Conservation (phyloP, 2,797 vertebrate species). For the Propithecus deckenii region DNA sequence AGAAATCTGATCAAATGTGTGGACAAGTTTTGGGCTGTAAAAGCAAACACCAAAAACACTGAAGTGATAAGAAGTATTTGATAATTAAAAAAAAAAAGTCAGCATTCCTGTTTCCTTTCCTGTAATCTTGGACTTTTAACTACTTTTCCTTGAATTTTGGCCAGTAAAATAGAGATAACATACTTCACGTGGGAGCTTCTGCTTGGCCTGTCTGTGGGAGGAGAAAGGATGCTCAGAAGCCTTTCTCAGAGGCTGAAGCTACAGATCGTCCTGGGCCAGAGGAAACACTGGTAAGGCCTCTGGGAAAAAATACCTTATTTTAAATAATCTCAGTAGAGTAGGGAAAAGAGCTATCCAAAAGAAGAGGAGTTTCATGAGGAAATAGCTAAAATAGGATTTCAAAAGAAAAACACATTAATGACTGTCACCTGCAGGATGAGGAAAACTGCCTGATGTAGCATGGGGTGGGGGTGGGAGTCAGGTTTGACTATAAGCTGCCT, state of each 20-base stretch:
- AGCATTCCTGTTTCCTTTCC: neutral
- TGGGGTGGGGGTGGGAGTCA: rapidly evolving
- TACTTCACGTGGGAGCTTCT: neutral
- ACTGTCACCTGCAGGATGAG: neutral
- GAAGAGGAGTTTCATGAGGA: neutral
- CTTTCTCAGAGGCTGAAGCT: neutral
- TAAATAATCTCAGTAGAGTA: neutral
- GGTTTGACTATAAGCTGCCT: neutral
- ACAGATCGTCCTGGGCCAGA: neutral
- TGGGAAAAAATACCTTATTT: neutral
- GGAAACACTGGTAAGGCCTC: neutral
- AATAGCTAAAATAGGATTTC: conserved; percentile 23
- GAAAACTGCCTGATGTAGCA: neutral
- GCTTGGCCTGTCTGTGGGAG: neutral
- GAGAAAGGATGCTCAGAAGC: neutral
- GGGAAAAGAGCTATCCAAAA: neutral
- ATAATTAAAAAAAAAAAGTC: neutral
- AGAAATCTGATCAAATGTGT: neutral
- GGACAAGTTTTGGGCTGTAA: neutral
- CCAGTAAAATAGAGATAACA: neutral
- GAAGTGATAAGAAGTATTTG: neutral
- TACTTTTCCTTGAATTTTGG: neutral
- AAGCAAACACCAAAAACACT: neutral
- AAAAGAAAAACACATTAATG: neutral
- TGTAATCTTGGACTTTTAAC: neutral